Evolutionary conservation across 2,888 invertebrate genomes (phyloP), one percentile per base, ranked within the genome.

Genomic region (Dorcus parallelipipedus): DNA sequence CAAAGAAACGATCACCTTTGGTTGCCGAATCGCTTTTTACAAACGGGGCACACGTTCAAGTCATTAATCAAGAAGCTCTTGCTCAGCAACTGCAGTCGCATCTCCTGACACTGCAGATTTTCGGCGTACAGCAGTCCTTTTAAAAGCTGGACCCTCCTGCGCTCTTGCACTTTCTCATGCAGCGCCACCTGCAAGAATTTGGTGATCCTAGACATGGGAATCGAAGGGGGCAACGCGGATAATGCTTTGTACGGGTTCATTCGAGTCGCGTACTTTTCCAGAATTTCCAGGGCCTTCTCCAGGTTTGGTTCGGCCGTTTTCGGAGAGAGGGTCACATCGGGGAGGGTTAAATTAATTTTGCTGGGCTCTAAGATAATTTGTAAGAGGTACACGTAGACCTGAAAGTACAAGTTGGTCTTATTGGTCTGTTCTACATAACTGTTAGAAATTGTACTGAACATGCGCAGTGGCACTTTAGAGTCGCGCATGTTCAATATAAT

Each of bases 11-110:
- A 9, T 3, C 9, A 90, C 90, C 90, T 94, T 80, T 93, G 92
- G 78, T 93, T 93, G 14, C 91, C 91, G 78, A 98, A 97, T 56
- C 93, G 85, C 74, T 97, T 97, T 75, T 90, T 93, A 77, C 98
- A 98, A 1, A 93, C 93, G 0, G 89, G 87, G 77, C 98, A 98
- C 54, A 93, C 86, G 72, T 91, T 92, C 69, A 89, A 87, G 67
- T 96, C 95, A 14, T 89, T 92, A 66, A 98, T 88, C 1, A 90
- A 80, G 49, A 97, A 88, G 71, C 87, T 89, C 73, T 91, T 89
- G 1, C 90, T 89, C 76, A 96, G 91, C 70, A 90, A 87, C 67
- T 86, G 85, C 76, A 92, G 87, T 66, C 91, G 84, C 69, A 90
- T 81, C 71, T 92, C 90, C 76, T 92, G 89, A 38, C 91, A 90